These are phyloP conservation scores for Apogon talboti DNA, from an alignment of 2,797 vertebrate genomes.

Conservation along the genomic window DNA sequence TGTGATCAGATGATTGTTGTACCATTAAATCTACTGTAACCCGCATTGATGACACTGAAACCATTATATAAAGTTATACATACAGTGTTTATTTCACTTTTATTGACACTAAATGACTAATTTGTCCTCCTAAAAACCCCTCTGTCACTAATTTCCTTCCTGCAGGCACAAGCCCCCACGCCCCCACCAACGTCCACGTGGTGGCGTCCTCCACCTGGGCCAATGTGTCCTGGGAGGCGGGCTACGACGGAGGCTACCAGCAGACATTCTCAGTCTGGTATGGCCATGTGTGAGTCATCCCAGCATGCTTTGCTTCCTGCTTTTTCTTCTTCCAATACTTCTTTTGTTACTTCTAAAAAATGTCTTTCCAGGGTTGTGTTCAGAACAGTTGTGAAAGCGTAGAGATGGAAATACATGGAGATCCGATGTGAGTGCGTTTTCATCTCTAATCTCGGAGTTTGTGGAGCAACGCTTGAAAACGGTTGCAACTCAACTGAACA, in stretches of 20 bases:
- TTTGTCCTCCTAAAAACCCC: slow-evolving; percentile 32
- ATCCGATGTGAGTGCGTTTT: slow-evolving; percentile 59
- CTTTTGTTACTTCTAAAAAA: slow-evolving; percentile 56
- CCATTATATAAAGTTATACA: neutral
- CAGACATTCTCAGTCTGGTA: slow-evolving; percentile 99
- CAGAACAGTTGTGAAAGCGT: slow-evolving; percentile 68
- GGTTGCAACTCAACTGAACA: slow-evolving; percentile 69
- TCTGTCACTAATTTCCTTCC: slow-evolving; percentile 16
- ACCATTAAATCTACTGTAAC: too few species aligned
- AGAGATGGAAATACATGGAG: slow-evolving; percentile 58
- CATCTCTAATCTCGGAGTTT: slow-evolving; percentile 47
- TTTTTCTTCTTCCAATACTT: slow-evolving; percentile 83
- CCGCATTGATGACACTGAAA: too few species aligned
- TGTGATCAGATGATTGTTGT: too few species aligned
- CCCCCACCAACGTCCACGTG: slow-evolving; percentile 90
- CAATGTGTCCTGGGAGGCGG: slow-evolving; percentile 95
- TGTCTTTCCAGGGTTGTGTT: slow-evolving; percentile 73
- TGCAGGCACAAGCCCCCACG: slow-evolving; percentile 97
- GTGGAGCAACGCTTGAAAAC: slow-evolving; percentile 15
- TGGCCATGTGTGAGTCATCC: slow-evolving; percentile 99
- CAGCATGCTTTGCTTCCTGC: slow-evolving; percentile 98
- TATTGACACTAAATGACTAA: slow-evolving; percentile 23
- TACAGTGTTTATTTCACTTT: neutral
- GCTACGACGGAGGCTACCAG: slow-evolving; percentile 96
- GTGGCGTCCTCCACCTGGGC: slow-evolving; percentile 92